Percentiles rank a stretch among this genome's conserved stretches.
phyloP scores from a whole-genome alignment of 2,888 invertebrate genomes.

The Lasioglossum morio region DNA sequence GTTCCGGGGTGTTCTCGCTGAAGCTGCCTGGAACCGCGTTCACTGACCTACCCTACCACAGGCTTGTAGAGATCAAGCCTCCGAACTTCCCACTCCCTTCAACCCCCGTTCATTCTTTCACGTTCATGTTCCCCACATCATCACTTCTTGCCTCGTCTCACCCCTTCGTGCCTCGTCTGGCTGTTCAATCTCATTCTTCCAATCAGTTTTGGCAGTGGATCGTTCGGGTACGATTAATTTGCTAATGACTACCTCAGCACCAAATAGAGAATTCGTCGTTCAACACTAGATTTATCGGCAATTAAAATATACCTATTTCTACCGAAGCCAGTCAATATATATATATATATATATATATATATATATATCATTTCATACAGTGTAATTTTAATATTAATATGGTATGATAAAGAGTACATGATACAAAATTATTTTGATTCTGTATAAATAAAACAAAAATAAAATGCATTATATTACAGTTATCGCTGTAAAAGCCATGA shows the following conservation, averaged over 20 bases:
- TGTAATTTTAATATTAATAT: too few species aligned
- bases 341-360: too few species aligned
- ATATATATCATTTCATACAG: too few species aligned
- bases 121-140: slow-evolving; percentile 11
- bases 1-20: slow-evolving; percentile 75
- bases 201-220: slow-evolving; percentile 2
- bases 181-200: slow-evolving; percentile 12
- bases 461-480: too few species aligned
- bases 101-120: slow-evolving; percentile 20
- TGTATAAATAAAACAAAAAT: too few species aligned
- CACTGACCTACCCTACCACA: slow-evolving; percentile 79
- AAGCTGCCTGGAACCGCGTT: slow-evolving; percentile 77
- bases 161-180: neutral
- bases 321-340: too few species aligned
- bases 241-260: neutral
- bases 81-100: slow-evolving; percentile 17
- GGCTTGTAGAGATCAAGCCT: slow-evolving; percentile 62
- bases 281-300: neutral
- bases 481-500: too few species aligned
- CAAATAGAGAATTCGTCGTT: neutral
- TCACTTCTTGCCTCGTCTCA: slow-evolving; percentile 14
- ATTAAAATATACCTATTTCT: too few species aligned
- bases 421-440: too few species aligned
- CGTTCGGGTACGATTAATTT: neutral
- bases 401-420: too few species aligned